Evolutionary conservation across 2,113 vertebrate genomes (phyloP).

Genomic region (Microtus pennsylvanicus): DNA sequence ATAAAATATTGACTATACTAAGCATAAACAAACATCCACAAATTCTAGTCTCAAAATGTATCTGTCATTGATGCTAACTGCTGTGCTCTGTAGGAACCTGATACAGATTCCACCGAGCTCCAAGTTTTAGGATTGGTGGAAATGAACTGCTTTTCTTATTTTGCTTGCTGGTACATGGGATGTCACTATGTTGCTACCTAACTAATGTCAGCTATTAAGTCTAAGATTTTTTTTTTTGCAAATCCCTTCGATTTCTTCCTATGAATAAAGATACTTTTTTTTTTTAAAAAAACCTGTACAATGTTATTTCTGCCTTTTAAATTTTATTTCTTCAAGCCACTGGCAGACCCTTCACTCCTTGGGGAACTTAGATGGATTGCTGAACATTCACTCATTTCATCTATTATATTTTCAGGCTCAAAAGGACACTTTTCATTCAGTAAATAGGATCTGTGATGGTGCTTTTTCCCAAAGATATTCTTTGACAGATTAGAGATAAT

Average conservation of each 20-base stretch:
- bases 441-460: neutral
- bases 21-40: neutral
- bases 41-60: neutral
- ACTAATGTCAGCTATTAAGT: neutral
- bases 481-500: neutral
- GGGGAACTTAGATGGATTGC: neutral
- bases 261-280: neutral
- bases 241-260: neutral
- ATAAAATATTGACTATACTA: neutral
- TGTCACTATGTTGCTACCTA: neutral
- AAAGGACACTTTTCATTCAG: neutral
- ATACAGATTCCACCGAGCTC: neutral
- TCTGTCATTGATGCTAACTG: neutral
- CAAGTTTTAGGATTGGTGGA: neutral
- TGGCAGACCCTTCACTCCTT: neutral
- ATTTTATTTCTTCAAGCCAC: neutral
- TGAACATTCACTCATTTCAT: neutral
- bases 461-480: neutral
- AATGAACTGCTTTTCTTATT: neutral
- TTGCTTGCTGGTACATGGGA: neutral
- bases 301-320: neutral
- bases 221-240: neutral
- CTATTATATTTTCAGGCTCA: constrained; percentile 12
- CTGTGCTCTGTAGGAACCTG: neutral
- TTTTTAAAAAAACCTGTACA: neutral